Evolutionary conservation across 2,888 invertebrate genomes (phyloP), one percentile per base, ranked within the genome.

Genomic region (Drosophila bunnanda): DNA sequence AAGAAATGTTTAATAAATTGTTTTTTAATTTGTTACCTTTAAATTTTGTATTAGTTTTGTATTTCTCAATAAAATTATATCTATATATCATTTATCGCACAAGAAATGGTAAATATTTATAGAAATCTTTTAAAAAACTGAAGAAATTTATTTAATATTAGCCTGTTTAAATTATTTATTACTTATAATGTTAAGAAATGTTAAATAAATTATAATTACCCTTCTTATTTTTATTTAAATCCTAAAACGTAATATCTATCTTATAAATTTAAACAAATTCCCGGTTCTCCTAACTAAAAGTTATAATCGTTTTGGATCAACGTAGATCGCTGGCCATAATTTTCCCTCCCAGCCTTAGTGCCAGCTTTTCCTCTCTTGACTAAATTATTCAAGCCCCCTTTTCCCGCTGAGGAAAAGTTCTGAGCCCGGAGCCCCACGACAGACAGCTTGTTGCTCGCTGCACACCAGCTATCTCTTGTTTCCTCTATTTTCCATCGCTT

Each of bases 401-500:
- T 36, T n/a, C 30, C 20, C 15, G 20, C 28, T 28, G 28, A 13
- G 10, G 12, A 38, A 38, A 66, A 38, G 6, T 58, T 54, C 4
- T 38, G 32, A 15, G 30, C 48, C 65, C 41, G 25, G 20, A 20
- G 38, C n/a, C 25, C 34, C 22, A 12, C 30, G 25, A 2, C 44
- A 46, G 44, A 17, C 46, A 30, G 69, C 66, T 54, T 66, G 55
- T 64, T 64, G 61, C 62, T 59, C 22, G 50, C 30, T 65, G 66
- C 66, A 39, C 39, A 68, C 52, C 28, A 13, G 20, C 34, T 43
- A 20, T 41, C 50, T 52, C 36, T 36, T 7, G 15, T 44, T 36
- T 17, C 15, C 41, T 20, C 43, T 34, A 10, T 20, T 43, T n/a
- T 36, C 17, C 32, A 6, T 9, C n/a, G 39, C 43, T 38, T 32